Evolutionary conservation across 2,888 invertebrate species (phyloP).

Genomic region (Globia sparganii): DNA sequence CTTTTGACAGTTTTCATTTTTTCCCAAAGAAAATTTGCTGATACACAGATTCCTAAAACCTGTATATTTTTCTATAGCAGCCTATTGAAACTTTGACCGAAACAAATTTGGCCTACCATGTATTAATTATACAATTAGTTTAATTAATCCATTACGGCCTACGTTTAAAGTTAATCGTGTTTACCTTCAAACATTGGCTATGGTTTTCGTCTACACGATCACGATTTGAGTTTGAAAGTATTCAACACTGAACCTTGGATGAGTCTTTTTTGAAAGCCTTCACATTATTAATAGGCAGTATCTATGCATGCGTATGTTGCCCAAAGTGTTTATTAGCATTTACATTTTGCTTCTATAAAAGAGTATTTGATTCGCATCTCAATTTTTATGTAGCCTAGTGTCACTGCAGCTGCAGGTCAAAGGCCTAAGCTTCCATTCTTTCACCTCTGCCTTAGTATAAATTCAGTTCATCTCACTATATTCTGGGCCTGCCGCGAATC

Average conservation of each 20-base stretch:
- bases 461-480: background rate
- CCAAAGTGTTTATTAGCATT: background rate
- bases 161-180: background rate
- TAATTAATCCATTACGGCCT: no score
- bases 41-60: background rate
- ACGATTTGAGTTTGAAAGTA: constrained; percentile 3
- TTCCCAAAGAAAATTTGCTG: background rate
- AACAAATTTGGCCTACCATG: background rate
- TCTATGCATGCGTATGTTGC: background rate
- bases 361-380: no score
- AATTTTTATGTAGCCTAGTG: background rate
- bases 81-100: background rate
- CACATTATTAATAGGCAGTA: background rate
- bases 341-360: background rate
- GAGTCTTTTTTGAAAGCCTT: background rate
- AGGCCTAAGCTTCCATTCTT: background rate
- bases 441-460: background rate
- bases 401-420: background rate
- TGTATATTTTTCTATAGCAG: background rate
- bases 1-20: background rate
- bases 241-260: background rate
- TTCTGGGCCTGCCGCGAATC: background rate
- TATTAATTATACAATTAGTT: background rate
- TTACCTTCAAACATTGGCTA: background rate
- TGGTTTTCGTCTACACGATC: background rate